A percentile compares a stretch with the other conserved stretches of the same genome.
These are phyloP conservation scores for Istiophorus platypterus DNA, from an alignment of 2,113 vertebrate species.

Conservation along the genomic window DNA sequence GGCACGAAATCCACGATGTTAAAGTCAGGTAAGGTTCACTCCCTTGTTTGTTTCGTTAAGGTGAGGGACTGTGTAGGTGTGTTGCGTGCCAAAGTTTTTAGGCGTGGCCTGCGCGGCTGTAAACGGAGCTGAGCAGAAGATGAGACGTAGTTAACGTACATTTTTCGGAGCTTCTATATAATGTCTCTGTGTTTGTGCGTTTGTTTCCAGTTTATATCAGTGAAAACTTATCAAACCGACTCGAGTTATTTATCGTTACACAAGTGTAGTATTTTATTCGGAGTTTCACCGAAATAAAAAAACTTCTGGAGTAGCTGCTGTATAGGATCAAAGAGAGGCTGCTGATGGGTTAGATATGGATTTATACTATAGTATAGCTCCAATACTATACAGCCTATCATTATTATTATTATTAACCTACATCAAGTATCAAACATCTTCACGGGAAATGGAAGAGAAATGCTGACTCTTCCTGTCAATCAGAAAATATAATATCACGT, in stretches of 20 bases:
- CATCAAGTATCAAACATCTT: background rate
- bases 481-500: background rate
- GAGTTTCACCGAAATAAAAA: background rate
- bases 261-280: rapidly evolving
- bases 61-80: background rate
- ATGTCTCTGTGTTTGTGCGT: background rate
- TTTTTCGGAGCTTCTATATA: background rate
- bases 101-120: constrained; percentile 61
- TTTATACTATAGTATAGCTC: background rate
- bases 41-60: background rate
- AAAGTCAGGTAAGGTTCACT: constrained; percentile 72
- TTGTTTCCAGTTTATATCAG: background rate
- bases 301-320: background rate
- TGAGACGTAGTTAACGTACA: background rate
- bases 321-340: background rate
- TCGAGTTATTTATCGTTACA: background rate
- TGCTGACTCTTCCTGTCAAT: background rate
- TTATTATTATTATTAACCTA: background rate
- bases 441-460: background rate
- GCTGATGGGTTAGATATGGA: background rate
- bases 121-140: background rate
- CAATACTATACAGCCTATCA: background rate
- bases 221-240: background rate
- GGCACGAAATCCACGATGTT: constrained; percentile 53
- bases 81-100: constrained; percentile 31